Evolutionary conservation across 1,140 invertebrate genomes (phyloP).

Genomic region (Sarcophaga peregrina): DNA sequence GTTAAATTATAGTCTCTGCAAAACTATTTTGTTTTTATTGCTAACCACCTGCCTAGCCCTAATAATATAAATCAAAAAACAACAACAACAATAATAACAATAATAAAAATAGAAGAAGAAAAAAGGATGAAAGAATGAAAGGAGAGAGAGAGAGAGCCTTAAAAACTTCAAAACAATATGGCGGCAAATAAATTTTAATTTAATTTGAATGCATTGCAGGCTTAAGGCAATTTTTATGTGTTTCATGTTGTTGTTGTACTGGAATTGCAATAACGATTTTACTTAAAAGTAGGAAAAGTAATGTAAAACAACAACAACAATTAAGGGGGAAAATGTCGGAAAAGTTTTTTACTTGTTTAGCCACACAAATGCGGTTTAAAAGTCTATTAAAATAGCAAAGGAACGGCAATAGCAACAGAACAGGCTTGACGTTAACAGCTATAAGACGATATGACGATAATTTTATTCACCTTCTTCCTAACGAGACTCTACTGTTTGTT

Average conservation of each 20-base stretch:
- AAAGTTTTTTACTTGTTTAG: neutral
- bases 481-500: neutral
- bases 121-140: neutral
- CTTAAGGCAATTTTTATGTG: neutral
- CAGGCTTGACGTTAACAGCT: neutral
- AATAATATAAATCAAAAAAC: neutral
- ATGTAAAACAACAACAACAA: neutral
- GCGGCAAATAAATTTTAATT: constrained; percentile 39
- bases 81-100: neutral
- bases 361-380: constrained; percentile 27
- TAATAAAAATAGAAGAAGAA: neutral
- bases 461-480: neutral
- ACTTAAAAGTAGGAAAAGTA: neutral
- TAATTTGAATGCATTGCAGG: constrained; percentile 35
- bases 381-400: constrained; percentile 1
- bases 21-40: constrained; percentile 4
- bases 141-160: neutral
- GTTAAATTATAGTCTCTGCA: constrained; percentile 24
- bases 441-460: no score
- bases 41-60: constrained; percentile 12
- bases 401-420: neutral
- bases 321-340: neutral
- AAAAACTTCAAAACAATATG: constrained; percentile 37
- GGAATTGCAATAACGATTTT: neutral
- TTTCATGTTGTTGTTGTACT: neutral